A percentile compares a stretch with the other conserved stretches of the same genome.
phyloP scores from a whole-genome alignment of 2,113 vertebrate species.

The Sylvietta virens region DNA sequence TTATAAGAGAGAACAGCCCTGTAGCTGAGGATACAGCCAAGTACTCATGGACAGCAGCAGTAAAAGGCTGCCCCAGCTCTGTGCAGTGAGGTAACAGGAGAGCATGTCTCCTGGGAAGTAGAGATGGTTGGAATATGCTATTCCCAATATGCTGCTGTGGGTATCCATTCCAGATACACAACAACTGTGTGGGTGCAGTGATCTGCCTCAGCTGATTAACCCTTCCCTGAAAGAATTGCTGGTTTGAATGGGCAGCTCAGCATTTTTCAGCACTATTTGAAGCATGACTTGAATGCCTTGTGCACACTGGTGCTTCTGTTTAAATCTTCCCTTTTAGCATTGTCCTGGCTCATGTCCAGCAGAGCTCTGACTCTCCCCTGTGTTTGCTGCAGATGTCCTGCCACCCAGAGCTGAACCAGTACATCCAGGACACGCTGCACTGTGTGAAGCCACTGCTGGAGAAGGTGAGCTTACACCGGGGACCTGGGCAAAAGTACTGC shows the following conservation, averaged over 20 bases:
- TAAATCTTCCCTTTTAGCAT: neutral
- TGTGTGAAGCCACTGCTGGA: slow-evolving; percentile 96
- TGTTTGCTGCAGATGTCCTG: slow-evolving; percentile 88
- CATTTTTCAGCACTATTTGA: neutral
- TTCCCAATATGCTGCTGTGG: neutral
- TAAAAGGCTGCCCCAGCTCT: neutral
- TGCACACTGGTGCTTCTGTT: neutral
- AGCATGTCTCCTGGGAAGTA: neutral
- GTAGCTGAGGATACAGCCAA: neutral
- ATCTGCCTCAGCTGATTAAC: neutral
- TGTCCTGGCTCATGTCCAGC: neutral
- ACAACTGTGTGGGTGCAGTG: neutral
- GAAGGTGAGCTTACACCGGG: slow-evolving; percentile 76
- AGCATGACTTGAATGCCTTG: neutral
- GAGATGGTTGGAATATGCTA: neutral
- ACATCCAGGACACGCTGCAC: slow-evolving; percentile 95
- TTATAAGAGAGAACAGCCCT: neutral
- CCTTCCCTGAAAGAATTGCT: neutral
- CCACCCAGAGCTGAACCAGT: slow-evolving; percentile 94
- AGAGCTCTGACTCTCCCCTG: neutral
- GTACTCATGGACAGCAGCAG: neutral
- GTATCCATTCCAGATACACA: neutral
- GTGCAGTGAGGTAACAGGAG: neutral
- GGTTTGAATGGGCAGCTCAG: neutral
- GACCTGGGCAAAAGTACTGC: neutral